These are phyloP conservation scores for Onychomys leucogaster DNA, from an alignment of 2,797 vertebrate genomes.

Conservation along the genomic window DNA sequence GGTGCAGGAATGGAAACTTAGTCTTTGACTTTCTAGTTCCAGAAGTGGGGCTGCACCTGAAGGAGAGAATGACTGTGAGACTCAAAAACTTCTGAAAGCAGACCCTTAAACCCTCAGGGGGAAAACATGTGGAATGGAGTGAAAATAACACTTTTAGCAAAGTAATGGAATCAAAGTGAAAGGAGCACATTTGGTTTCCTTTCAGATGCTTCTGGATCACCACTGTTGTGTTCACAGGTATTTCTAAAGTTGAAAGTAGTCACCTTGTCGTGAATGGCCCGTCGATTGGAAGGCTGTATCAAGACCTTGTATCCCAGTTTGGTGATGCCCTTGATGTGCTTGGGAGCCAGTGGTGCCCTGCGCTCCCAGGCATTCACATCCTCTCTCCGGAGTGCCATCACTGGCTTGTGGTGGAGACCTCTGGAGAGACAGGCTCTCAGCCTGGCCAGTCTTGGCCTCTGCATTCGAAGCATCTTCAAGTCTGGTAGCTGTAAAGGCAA, in stretches of 20 bases:
- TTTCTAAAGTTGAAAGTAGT: slow-evolving; percentile 50
- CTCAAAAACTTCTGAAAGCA: neutral
- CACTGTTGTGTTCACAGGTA: neutral
- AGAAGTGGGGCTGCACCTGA: neutral
- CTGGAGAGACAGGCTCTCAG: slow-evolving; percentile 82
- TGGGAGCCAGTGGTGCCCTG: slow-evolving; percentile 96
- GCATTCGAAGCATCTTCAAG: slow-evolving; percentile 91
- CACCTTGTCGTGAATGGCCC: slow-evolving; percentile 97
- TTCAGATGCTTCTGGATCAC: neutral
- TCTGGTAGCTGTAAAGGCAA: slow-evolving; percentile 82
- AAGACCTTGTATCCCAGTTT: slow-evolving; percentile 95
- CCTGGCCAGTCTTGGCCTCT: slow-evolving; percentile 83
- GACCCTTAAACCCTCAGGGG: neutral
- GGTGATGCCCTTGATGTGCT: slow-evolving; percentile 94
- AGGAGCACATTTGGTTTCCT: neutral
- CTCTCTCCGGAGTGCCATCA: slow-evolving; percentile 95
- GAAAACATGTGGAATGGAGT: neutral
- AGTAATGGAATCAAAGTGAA: neutral
- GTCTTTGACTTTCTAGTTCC: neutral
- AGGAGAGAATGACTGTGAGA: neutral
- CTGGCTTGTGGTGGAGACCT: slow-evolving; percentile 86
- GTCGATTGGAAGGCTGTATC: slow-evolving; percentile 96
- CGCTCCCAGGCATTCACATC: slow-evolving; percentile 97
- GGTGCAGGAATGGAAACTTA: neutral
- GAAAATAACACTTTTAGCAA: neutral